phyloP scores from a whole-genome alignment of 2,113 vertebrate species.

The Triplophysa siluroides region DNA sequence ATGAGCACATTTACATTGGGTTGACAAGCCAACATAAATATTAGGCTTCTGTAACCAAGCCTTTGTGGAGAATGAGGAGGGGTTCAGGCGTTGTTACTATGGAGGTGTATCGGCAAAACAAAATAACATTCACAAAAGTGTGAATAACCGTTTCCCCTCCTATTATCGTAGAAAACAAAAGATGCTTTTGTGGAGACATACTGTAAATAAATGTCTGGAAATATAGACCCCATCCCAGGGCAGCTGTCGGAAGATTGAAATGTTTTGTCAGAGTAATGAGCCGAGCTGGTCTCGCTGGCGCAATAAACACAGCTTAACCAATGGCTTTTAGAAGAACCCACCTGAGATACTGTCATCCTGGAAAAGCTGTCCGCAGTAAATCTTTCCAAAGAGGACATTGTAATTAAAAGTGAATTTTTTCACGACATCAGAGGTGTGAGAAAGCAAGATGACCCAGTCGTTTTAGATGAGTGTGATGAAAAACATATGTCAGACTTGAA shows the following conservation, averaged over 20 bases:
- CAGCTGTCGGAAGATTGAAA: constrained; percentile 14
- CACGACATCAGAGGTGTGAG: background rate
- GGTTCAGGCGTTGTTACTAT: background rate
- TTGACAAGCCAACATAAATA: constrained; percentile 38
- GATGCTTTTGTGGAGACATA: constrained; percentile 12
- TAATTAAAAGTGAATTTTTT: background rate
- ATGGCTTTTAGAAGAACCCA: background rate
- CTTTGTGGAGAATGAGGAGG: background rate
- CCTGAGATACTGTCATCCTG: constrained; percentile 6
- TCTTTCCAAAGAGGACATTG: background rate
- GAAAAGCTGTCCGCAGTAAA: background rate
- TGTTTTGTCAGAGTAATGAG: constrained; percentile 33
- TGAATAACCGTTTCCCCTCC: background rate
- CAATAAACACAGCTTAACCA: constrained; percentile 18
- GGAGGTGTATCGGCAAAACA: constrained; percentile 29
- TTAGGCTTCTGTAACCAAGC: constrained; percentile 24
- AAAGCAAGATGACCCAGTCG: background rate
- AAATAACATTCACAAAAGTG: constrained; percentile 7
- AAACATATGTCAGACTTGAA: background rate
- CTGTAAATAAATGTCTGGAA: background rate
- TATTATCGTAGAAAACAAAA: constrained; percentile 27
- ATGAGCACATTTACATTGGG: constrained; percentile 8
- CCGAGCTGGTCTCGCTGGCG: constrained; percentile 15
- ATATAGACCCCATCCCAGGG: constrained; percentile 5
- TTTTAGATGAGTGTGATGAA: background rate